These are phyloP conservation scores for Watsonalla binaria DNA, from an alignment of 2,888 invertebrate genomes.

Conservation along the genomic window DNA sequence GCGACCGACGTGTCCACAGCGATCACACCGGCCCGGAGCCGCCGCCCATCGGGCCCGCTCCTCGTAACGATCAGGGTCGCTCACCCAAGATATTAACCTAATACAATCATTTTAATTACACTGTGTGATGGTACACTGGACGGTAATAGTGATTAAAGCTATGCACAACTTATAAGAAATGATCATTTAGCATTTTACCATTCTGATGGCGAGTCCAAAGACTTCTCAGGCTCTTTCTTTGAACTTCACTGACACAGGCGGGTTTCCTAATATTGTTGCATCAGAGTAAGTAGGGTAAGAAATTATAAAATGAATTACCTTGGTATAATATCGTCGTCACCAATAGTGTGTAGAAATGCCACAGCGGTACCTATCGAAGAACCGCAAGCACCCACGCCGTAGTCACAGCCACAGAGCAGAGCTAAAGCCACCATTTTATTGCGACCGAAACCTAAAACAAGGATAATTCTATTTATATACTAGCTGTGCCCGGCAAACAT, in stretches of 20 bases:
- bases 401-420: constrained; percentile 92
- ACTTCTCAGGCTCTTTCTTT: too few relatives aligned
- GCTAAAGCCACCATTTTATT: constrained; percentile 91
- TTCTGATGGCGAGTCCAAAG: too few relatives aligned
- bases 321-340: constrained; percentile 81
- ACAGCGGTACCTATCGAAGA: constrained; percentile 83
- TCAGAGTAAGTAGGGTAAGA: too few relatives aligned
- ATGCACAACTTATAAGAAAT: not conserved
- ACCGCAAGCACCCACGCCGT: constrained; percentile 86
- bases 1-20: constrained; percentile 86
- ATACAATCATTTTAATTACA: constrained; percentile 3
- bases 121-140: too few relatives aligned
- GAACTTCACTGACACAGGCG: too few relatives aligned
- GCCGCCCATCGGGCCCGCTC: constrained; percentile 71
- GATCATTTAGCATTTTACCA: too few relatives aligned
- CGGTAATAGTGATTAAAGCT: not conserved
- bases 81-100: constrained; percentile 82
- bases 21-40: constrained; percentile 81
- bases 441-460: constrained; percentile 81
- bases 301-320: constrained; percentile 53
- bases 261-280: too few relatives aligned
- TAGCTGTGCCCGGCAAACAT: too few relatives aligned
- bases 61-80: constrained; percentile 74
- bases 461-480: not conserved
- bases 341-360: constrained; percentile 82